These are phyloP conservation scores for Linnaemya vulpina DNA, from an alignment of 2,888 invertebrate species.

Conservation along the genomic window DNA sequence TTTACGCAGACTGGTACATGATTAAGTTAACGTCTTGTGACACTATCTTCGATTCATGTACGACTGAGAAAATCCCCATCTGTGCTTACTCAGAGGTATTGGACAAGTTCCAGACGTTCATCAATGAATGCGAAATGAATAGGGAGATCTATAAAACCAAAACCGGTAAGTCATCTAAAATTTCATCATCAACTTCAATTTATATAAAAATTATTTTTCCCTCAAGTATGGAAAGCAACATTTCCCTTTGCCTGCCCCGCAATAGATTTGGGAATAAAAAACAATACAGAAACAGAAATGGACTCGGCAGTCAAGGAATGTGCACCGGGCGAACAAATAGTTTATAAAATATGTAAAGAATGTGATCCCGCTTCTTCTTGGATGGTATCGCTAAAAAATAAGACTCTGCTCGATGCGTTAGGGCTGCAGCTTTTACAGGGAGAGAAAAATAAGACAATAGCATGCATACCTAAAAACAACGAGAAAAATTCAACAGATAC, in stretches of 20 bases:
- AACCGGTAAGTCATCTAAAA: constrained; percentile 31
- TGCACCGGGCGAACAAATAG: not conserved
- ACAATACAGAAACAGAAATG: not conserved
- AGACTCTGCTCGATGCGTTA: not conserved
- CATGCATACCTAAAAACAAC: not conserved
- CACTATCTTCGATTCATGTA: constrained; percentile 16
- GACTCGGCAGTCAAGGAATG: not conserved
- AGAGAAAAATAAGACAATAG: not conserved
- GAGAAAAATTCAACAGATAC: not conserved
- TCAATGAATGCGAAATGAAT: constrained; percentile 52
- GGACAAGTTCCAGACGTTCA: constrained; percentile 42
- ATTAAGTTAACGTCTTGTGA: constrained; percentile 32
- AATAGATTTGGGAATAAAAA: not conserved
- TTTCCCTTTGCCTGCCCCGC: constrained; percentile 44
- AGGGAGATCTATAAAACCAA: constrained; percentile 31
- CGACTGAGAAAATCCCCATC: constrained; percentile 25
- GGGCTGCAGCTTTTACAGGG: not conserved
- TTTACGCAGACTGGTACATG: constrained; percentile 46
- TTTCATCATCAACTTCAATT: not conserved
- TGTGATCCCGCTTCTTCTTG: not conserved
- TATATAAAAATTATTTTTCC: not conserved
- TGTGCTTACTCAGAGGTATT: constrained; percentile 44
- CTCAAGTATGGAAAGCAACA: constrained; percentile 26
- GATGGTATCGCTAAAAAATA: not conserved
- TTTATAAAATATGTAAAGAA: constrained; percentile 11